Conservation (phyloP, 2,113 vertebrate species). For the Etheostoma spectabile region DNA sequence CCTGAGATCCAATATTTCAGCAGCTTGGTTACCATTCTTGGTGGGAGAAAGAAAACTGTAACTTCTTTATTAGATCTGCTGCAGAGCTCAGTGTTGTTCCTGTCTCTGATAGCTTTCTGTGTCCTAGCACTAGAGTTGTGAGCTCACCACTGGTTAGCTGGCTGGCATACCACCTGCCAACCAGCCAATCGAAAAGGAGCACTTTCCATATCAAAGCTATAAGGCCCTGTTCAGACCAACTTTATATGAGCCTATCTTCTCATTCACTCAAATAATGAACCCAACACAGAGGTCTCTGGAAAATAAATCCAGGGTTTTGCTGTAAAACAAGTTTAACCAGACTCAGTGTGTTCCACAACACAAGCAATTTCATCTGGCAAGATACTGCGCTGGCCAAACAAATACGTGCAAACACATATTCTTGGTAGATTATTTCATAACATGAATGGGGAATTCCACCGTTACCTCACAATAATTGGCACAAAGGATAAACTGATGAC, state of each 20-base stretch:
- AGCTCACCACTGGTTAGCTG: slow-evolving; percentile 18
- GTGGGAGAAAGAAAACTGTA: slow-evolving; percentile 85
- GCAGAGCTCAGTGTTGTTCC: slow-evolving; percentile 63
- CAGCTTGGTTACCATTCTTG: slow-evolving; percentile 80
- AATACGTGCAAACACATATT: background rate
- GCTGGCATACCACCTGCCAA: background rate
- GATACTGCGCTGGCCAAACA: background rate
- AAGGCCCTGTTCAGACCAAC: background rate
- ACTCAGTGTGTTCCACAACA: background rate
- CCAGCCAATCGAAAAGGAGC: background rate
- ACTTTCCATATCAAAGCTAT: background rate
- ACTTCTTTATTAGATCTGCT: slow-evolving; percentile 88
- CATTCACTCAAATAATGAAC: background rate
- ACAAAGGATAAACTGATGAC: background rate
- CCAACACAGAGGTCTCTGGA: background rate
- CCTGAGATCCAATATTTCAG: slow-evolving; percentile 89
- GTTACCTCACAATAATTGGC: background rate
- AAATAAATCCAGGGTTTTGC: background rate
- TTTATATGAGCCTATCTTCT: background rate
- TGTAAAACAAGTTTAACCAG: background rate
- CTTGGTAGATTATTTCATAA: background rate
- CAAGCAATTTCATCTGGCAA: background rate
- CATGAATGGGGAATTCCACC: background rate
- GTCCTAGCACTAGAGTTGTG: slow-evolving; percentile 10
- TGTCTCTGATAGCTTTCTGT: slow-evolving; percentile 26